Evolutionary conservation across 2,797 vertebrate genomes (phyloP), one percentile per base, ranked within the genome.

Genomic region (Gadopsis marmoratus): DNA sequence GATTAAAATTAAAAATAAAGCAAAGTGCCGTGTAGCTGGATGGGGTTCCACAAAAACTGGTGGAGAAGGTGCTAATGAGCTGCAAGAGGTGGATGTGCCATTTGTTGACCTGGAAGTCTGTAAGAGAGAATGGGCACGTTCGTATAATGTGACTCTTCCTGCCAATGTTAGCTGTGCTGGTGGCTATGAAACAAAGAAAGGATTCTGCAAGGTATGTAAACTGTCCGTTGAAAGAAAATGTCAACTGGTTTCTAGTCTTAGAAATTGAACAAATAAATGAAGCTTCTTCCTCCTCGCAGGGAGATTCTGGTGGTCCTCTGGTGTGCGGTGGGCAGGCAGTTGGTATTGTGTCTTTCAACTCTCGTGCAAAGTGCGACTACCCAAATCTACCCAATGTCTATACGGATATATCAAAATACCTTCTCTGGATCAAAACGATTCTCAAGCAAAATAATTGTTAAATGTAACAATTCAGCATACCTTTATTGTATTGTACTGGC

Each of bases 221-320:
- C 35, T 43, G 17, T 33, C 4, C 4, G 0, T 0, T 8, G 0
- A 45, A 5, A 5, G 7, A 45, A 37, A 71, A 1, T 8, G 8
- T 31, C 16, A 43, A 21, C 13, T 37, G 19, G 5, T 56, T 45
- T 65, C 13, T 5, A 19, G 13, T 47, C 14, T 37, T 17, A 7
- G 17, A 63, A 43, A 63, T 7, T 1, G 11, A 66, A 13, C 3
- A 8, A 55, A 68, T 2, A 13, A 48, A 31, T 13, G 0, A 3
- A 21, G 0, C 0, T 1, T 37, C 16, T 29, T 72, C 1, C 21
- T 19, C 33, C 8, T 86, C 70, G 37, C 88, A 95, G 94, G 89
- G 91, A 8, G 94, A 95, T 69, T 94, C 90, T 0, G 94, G 95
- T 10, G 94, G 94, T 7, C 95, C 94, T 54, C 80, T 95, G 62